Evolutionary conservation across 1,140 invertebrate species (phyloP), one percentile per base, ranked within the genome.

Genomic region (Papilio helenus): DNA sequence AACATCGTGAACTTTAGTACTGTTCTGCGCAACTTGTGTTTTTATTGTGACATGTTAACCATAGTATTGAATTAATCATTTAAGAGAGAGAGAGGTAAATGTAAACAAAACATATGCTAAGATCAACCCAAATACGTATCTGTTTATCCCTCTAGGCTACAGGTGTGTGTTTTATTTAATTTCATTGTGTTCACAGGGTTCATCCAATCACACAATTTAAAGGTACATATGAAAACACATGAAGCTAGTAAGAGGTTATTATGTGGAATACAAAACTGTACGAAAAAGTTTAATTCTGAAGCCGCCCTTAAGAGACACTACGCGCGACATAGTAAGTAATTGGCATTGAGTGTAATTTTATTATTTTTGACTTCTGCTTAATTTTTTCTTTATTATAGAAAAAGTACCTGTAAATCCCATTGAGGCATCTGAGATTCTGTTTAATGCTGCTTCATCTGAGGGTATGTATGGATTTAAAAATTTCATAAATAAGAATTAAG

Each of bases 131-230:
- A 46, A 46, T 46, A 46, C 1, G 7, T 46, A 4, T 12, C 44
- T 46, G 14, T 46, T 46, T 46, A 46, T 46, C 10, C 3, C 44
- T 46, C 12, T 46, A 46, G 44, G 44, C 10, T 16, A 14, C 14
- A 5, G 44, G 10, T 46, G 14, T 46, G 10, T 16, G 3, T 55
- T 20, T 55, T 55, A 8, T 9, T 55, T 55, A n/a, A 55, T 55
- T 55, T n/a, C 51, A 18, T 1, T 55, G 23, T 79, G 29, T 78
- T 87, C 87, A 23, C 81, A 94, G 93, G 93, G 76, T 94, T 93
- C 44, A 92, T 93, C 34, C 93, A 94, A 72, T 84, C 80, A 1
- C 91, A 94, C 82, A 90, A 94, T 86, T 86, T 93, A 68, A 93
- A 93, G 80, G 84, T 85, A 1, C 93, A 94, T 68, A 49, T 89